Percentiles rank a stretch among this genome's conserved stretches.
Evolutionary conservation across 2,113 vertebrate species (phyloP).

Genomic region (Pseudopipra pipra): DNA sequence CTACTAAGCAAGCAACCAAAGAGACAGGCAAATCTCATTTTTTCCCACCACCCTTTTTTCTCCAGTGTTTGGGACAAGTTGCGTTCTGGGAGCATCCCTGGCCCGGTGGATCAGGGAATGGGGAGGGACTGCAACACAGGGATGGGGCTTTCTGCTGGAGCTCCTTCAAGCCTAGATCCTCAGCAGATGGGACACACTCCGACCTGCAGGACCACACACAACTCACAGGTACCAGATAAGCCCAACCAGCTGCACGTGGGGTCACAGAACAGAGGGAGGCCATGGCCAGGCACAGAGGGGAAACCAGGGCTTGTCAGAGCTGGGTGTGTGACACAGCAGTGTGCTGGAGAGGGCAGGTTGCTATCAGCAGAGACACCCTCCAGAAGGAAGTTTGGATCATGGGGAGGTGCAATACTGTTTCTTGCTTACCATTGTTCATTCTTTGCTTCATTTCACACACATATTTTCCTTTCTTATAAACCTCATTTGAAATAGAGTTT

Average conservation of each 20-base stretch:
- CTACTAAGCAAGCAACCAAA: background rate
- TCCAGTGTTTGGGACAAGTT: background rate
- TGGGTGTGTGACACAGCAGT: background rate
- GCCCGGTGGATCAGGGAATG: background rate
- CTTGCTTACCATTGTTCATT: background rate
- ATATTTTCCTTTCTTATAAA: background rate
- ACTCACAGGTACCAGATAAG: background rate
- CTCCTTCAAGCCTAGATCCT: background rate
- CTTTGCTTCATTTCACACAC: background rate
- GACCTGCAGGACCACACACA: background rate
- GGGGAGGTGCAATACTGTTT: background rate
- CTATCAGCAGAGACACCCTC: background rate
- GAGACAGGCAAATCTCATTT: background rate
- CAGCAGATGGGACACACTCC: accelerated
- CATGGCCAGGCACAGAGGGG: background rate
- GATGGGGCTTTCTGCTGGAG: background rate
- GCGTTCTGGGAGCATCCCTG: background rate
- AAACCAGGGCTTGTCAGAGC: background rate
- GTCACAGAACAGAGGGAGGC: background rate
- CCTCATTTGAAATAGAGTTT: background rate
- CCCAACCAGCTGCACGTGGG: background rate
- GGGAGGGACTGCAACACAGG: background rate
- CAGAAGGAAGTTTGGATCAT: background rate
- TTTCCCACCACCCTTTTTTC: background rate
- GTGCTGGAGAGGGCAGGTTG: background rate